Conservation (phyloP, 2,888 invertebrate genomes). For the Gibbula magus region DNA sequence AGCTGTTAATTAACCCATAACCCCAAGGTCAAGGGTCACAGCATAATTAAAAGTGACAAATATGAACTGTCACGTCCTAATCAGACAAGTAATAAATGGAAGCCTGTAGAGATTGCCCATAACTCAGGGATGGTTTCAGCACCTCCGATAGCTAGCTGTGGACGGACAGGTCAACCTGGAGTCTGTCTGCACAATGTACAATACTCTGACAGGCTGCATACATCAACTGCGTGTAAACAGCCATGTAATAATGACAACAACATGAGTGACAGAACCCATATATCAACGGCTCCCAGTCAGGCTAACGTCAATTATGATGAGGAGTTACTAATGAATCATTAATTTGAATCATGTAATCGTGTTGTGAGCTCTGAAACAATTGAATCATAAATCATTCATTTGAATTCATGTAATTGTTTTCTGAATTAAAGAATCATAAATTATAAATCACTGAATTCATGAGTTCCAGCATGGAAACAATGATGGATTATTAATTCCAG, state of each 20-base stretch:
- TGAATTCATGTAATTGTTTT: too few relatives aligned
- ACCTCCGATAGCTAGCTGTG: neutral
- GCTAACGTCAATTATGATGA: too few relatives aligned
- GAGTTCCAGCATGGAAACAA: too few relatives aligned
- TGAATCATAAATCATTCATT: too few relatives aligned
- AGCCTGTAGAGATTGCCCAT: neutral
- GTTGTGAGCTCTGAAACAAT: too few relatives aligned
- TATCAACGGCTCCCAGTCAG: neutral
- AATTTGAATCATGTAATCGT: too few relatives aligned
- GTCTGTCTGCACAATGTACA: too few relatives aligned
- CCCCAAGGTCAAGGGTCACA: neutral
- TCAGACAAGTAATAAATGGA: neutral
- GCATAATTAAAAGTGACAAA: neutral
- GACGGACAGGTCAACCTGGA: neutral
- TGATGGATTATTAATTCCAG: too few relatives aligned
- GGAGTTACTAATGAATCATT: too few relatives aligned
- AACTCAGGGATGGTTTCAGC: too few relatives aligned
- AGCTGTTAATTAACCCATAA: constrained; percentile 15
- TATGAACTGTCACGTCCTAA: constrained; percentile 15
- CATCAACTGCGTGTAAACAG: neutral
- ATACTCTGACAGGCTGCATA: neutral
- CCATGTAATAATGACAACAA: neutral
- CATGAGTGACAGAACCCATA: neutral
- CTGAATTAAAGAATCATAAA: too few relatives aligned
- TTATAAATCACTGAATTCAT: too few relatives aligned